Percentiles rank a stretch among this genome's conserved stretches.
These are phyloP conservation scores for Tupaia chinensis DNA, from an alignment of 2,113 vertebrate genomes.

Conservation along the genomic window DNA sequence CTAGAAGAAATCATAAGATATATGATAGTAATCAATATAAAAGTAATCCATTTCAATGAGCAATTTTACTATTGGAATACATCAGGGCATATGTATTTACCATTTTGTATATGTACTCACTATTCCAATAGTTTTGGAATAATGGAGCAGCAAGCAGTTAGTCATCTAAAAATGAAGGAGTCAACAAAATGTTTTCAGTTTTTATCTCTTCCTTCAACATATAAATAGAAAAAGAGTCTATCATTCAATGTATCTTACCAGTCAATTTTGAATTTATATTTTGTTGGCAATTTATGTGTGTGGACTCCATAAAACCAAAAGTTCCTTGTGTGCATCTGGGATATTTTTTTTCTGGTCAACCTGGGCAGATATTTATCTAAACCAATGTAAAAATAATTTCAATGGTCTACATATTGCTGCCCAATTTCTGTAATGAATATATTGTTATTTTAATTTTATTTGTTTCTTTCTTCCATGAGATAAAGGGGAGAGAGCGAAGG, in stretches of 20 bases:
- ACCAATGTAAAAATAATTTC: neutral
- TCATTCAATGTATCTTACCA: neutral
- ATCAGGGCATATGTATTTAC: no score
- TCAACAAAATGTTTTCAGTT: neutral
- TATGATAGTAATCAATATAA: neutral
- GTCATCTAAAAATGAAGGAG: neutral
- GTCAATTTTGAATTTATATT: neutral
- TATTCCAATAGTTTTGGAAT: neutral
- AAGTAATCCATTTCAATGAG: neutral
- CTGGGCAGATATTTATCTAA: neutral
- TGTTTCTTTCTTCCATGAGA: no score
- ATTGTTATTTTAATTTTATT: neutral
- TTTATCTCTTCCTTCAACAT: neutral
- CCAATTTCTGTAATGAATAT: neutral
- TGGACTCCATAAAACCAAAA: neutral
- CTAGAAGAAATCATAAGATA: neutral
- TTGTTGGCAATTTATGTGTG: neutral
- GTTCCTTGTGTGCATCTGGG: fast-evolving
- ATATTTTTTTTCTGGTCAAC: neutral
- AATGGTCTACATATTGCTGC: neutral
- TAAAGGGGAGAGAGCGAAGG: no score
- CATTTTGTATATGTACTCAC: no score
- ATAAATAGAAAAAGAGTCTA: neutral
- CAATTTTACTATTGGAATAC: neutral
- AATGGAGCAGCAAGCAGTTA: neutral